phyloP scores from a whole-genome alignment of 2,888 invertebrate species.

The Hyppa rectilinea region DNA sequence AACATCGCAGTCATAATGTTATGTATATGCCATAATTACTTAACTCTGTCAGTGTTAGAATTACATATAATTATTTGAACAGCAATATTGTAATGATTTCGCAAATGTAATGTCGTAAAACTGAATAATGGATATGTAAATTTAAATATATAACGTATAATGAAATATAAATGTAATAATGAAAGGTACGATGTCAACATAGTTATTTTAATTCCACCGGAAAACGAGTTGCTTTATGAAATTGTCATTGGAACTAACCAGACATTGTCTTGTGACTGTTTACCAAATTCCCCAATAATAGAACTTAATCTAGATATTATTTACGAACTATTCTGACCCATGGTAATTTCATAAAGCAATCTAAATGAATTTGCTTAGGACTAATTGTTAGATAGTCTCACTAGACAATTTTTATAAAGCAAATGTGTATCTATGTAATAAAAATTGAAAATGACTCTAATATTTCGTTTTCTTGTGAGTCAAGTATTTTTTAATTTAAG shows the following conservation, averaged over 20 bases:
- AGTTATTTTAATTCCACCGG: conserved; percentile 68
- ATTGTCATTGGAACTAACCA: conserved; percentile 37
- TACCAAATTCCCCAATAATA: conserved; percentile 43
- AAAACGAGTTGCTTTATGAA: conserved; percentile 61
- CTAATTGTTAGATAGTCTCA: conserved; percentile 84
- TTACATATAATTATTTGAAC: conserved; percentile 38
- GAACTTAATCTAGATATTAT: conserved; percentile 37
- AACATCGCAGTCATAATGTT: conserved; percentile 20
- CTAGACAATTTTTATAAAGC: conserved; percentile 86
- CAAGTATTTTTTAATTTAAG: neutral
- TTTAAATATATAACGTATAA: conserved; percentile 62
- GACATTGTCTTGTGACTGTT: conserved; percentile 34
- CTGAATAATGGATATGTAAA: conserved; percentile 51
- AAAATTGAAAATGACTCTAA: conserved; percentile 75
- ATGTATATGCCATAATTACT: conserved; percentile 53
- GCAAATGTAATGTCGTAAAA: conserved; percentile 46
- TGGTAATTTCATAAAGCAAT: conserved; percentile 66
- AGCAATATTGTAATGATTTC: conserved; percentile 48
- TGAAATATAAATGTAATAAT: conserved; percentile 63
- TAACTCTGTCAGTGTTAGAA: conserved; percentile 43
- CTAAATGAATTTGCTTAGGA: conserved; percentile 77
- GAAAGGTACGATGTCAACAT: conserved; percentile 62
- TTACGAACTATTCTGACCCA: conserved; percentile 30
- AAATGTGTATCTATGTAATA: conserved; percentile 85
- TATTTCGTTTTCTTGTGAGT: conserved; percentile 42